Conservation (phyloP, 2,797 vertebrate genomes). For the Aselliscus stoliczkanus region DNA sequence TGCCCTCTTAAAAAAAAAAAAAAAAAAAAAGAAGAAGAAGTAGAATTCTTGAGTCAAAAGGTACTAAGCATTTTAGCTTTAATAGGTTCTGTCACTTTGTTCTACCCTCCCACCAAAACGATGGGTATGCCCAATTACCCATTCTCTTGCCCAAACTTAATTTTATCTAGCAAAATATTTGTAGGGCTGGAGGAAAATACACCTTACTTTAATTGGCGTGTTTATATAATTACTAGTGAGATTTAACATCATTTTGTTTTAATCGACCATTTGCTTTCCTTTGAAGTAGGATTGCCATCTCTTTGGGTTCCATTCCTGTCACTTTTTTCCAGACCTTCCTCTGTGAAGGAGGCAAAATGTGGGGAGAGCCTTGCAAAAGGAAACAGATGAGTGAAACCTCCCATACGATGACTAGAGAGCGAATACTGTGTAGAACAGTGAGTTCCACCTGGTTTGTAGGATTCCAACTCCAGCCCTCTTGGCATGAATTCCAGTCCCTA, state of each 20-base stretch:
- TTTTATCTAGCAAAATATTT: background rate
- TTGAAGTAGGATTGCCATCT: background rate
- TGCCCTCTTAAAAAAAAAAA: no score
- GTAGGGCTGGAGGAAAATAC: background rate
- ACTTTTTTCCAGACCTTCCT: background rate
- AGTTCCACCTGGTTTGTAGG: background rate
- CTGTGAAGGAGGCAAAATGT: background rate
- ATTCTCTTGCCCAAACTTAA: background rate
- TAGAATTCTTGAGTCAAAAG: background rate
- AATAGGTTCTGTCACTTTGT: background rate
- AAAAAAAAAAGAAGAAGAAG: no score
- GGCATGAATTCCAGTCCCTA: background rate
- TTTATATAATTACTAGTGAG: background rate
- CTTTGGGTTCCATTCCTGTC: background rate
- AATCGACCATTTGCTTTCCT: background rate
- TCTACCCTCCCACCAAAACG: background rate
- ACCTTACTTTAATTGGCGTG: background rate
- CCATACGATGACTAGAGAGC: background rate
- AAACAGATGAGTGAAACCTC: background rate
- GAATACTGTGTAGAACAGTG: background rate
- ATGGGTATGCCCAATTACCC: background rate
- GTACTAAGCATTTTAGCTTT: background rate
- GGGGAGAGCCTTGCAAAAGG: background rate
- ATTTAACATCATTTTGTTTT: background rate
- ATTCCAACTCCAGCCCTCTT: background rate